Base-by-base conservation (phyloP, 2,113 vertebrate species). In the Polypterus senegalus region DNA sequence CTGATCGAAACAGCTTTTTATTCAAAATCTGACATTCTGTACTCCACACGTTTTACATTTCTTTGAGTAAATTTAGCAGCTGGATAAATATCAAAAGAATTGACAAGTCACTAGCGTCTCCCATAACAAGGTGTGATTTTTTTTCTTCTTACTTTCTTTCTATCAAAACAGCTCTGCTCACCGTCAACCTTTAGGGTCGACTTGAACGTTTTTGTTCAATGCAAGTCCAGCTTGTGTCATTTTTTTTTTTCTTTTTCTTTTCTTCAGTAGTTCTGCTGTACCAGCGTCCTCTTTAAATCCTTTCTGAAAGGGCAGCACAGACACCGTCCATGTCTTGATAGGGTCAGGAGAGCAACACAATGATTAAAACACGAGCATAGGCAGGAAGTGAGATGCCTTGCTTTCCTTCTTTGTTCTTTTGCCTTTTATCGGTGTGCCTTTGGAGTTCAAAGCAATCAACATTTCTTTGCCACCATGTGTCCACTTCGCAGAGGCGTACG, bases 381-480 rank as follows among this genome's bases (percentile, higher is more conserved):
- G 96, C 80, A 98, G 93, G 80, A 98, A 98, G 73, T 98, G 96
- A 65, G 91, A 94, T 63, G 92, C 85, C 69, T 80, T 74, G 3
- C 88, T 86, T 83, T 97, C 92, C 81, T 93, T 94, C 79, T 91
- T 89, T 47, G 93, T 97, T 81, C 88, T 97, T 76, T 83, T 93
- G 56, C 96, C 96, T 77, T 77, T 87, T 69, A 97, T 81, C 1
- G 93, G 89, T 61, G 78, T 70, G 10, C 96, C 96, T 69, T 91
- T 97, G 71, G 92, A 92, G 49, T 89, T 95, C 77, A 98, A 78
- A 43, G 94, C 89, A 68, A 98, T 83, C 81, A 94, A 98, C 93
- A 97, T 96, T 71, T 92, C 89, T 73, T 87, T 92, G 70, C 89
- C 89, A 54, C 85, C 87, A 77, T 88, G 88, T 77, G 86, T 96